Conservation (phyloP, 1,140 invertebrate genomes). For the Batillaria attramentaria region DNA sequence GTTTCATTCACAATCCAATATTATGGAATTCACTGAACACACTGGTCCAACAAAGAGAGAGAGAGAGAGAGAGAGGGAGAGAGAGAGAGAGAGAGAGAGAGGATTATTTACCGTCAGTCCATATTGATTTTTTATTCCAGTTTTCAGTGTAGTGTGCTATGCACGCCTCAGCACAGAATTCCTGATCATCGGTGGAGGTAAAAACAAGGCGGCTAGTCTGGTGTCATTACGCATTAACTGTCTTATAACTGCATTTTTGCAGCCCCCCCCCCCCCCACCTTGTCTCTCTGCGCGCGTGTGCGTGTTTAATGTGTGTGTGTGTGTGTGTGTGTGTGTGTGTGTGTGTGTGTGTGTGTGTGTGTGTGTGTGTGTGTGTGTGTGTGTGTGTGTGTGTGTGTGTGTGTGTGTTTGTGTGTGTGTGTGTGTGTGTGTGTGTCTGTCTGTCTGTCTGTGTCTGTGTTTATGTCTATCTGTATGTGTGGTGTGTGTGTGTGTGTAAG, state of each 20-base stretch:
- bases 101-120: too few species aligned
- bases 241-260: too few species aligned
- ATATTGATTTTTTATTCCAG: neutral
- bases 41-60: too few species aligned
- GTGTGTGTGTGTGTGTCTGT: conserved; percentile 2
- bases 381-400: conserved; percentile 17
- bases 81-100: too few species aligned
- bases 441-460: neutral
- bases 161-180: neutral
- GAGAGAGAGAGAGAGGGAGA: too few species aligned
- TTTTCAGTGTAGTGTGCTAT: neutral
- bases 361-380: neutral
- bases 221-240: too few species aligned
- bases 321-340: neutral
- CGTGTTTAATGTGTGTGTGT: conserved; percentile 4
- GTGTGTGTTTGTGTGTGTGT: conserved; percentile 12
- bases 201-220: too few species aligned
- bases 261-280: neutral
- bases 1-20: too few species aligned
- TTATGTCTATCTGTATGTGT: neutral
- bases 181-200: conserved; percentile 13
- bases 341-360: conserved; percentile 12
- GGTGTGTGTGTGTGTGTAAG: neutral
- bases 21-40: too few species aligned
- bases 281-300: neutral